Evolutionary conservation across 2,888 invertebrate species (phyloP), one percentile per base, ranked within the genome.

Genomic region (Pyrrhopygopsis socrates): DNA sequence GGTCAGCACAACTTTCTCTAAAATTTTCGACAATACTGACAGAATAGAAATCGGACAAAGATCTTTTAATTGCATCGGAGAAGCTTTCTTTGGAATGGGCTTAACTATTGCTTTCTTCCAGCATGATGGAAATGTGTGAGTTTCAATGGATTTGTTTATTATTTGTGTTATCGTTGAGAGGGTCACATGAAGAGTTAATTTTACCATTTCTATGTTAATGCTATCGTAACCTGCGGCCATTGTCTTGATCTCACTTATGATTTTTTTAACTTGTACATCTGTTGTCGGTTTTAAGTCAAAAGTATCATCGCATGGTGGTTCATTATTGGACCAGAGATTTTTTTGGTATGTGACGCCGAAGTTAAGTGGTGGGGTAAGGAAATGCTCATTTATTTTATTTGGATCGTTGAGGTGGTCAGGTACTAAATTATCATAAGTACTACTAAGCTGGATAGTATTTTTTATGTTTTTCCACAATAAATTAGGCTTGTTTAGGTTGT

Each of bases 81-180:
- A 87, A 20, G 80, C 30, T 30, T 63, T 83, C 79, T 95, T 95
- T 0, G 92, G 92, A 0, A 94, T 67, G 0, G 93, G 94, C 20
- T 50, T 74, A 6, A 95, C 77, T 9, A 93, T 6, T 0, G 94
- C 93, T 9, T 50, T 70, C 78, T 93, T 94, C 93, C 94, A 94
- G 1, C 34, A 29, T 0, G 67, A 67, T 4, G 93, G 93, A 71
- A 92, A 92, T 38, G 38, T 38, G 89, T 91, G 2, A 11, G 58
- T 76, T 67, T 18, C 8, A 34, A 91, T 79, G 3, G 86, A 89
- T 13, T 24, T n/a, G 65, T 90, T 90, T 0, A 90, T 73, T 15
- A 88, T 82, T 18, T 27, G 20, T 18, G 85, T 88, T 27, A 90
- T 90, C 1, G 73, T 65, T 13, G n/a, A 2, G 9, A 90, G 58